Evolutionary conservation across 2,113 vertebrate species (phyloP).

Genomic region (Xyrauchen texanus): DNA sequence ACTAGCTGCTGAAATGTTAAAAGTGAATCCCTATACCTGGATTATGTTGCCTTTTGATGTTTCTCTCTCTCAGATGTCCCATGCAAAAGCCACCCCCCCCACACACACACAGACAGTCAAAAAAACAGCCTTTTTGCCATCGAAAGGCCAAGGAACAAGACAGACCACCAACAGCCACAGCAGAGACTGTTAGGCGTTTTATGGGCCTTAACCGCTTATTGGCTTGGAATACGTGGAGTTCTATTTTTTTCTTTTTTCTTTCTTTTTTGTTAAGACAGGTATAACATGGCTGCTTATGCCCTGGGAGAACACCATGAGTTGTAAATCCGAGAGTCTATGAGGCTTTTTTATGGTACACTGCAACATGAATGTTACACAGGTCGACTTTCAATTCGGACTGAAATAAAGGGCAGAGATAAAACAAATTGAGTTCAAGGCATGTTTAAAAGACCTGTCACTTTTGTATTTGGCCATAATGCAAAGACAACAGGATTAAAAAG

Average conservation of each 20-base stretch:
- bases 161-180: slow-evolving; percentile 64
- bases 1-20: slow-evolving; percentile 53
- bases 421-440: slow-evolving; percentile 10
- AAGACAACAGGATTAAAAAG: slow-evolving; percentile 53
- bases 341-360: slow-evolving; percentile 32
- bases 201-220: slow-evolving; percentile 54
- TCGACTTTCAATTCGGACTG: slow-evolving; percentile 39
- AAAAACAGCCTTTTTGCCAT: slow-evolving; percentile 40
- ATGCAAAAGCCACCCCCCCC: too few relatives aligned
- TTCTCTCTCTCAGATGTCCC: slow-evolving; percentile 48
- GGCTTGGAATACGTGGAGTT: slow-evolving; percentile 50
- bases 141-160: slow-evolving; percentile 47
- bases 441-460: neutral
- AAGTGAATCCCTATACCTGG: slow-evolving; percentile 57
- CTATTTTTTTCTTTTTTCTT: slow-evolving; percentile 14
- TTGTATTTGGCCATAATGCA: slow-evolving; percentile 10
- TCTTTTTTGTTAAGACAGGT: slow-evolving; percentile 15
- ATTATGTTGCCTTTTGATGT: slow-evolving; percentile 73
- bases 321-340: slow-evolving; percentile 49
- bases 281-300: slow-evolving; percentile 45
- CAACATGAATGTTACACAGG: slow-evolving; percentile 43
- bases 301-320: slow-evolving; percentile 45
- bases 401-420: slow-evolving; percentile 35
- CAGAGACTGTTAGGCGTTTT: slow-evolving; percentile 55
- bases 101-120: slow-evolving; percentile 58